These are phyloP conservation scores for Stomatorhinus walkeri DNA, from an alignment of 2,797 vertebrate species.

Conservation along the genomic window DNA sequence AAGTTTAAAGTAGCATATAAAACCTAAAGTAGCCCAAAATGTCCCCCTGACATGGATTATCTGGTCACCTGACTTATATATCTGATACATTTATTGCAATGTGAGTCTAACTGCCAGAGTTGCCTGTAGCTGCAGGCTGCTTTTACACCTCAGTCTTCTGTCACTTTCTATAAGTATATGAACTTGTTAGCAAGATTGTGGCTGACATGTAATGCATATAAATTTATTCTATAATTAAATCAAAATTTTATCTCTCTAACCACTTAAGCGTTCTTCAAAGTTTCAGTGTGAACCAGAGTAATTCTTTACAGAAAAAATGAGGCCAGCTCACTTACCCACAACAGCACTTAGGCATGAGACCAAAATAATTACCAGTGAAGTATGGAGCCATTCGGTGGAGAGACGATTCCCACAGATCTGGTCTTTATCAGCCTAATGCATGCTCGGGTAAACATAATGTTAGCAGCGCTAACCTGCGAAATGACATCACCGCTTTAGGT, in stretches of 20 bases:
- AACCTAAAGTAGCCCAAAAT: not conserved
- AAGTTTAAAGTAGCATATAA: not conserved
- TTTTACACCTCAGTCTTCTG: not conserved
- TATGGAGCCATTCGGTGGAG: not conserved
- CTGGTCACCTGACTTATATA: not conserved
- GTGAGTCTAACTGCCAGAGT: not conserved
- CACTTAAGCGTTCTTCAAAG: not conserved
- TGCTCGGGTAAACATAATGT: constrained; percentile 13
- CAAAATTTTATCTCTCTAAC: not conserved
- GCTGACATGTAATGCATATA: not conserved
- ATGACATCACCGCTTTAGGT: constrained; percentile 18
- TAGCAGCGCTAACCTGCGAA: constrained; percentile 8
- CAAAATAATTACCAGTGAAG: constrained; percentile 18
- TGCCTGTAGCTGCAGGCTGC: not conserved
- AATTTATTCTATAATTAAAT: not conserved
- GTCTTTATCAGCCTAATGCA: constrained; percentile 20
- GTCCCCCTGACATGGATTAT: not conserved
- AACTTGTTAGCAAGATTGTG: not conserved
- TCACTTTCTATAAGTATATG: not conserved
- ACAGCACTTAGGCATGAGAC: not conserved
- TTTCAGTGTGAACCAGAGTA: not conserved
- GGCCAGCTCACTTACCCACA: not conserved
- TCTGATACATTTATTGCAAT: not conserved
- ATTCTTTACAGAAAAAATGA: not conserved
- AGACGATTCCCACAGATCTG: constrained; percentile 17